Conservation (phyloP, 2,113 vertebrate genomes). For the Planiliza haematocheilus region DNA sequence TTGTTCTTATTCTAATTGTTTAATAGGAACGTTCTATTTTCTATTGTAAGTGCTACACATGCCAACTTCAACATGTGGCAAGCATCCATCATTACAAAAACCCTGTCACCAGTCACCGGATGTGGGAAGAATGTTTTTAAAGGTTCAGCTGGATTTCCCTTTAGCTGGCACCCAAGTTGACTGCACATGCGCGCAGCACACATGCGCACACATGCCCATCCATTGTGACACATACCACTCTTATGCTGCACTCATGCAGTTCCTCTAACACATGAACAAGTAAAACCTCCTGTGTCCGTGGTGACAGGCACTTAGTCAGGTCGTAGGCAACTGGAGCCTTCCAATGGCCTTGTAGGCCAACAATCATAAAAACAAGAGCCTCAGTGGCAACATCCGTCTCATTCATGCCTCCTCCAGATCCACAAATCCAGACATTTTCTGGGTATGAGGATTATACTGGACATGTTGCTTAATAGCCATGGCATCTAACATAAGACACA, state of each 20-base stretch:
- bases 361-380: conserved; percentile 54
- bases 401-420: conserved; percentile 37
- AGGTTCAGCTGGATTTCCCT: conserved; percentile 12
- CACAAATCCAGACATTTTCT: conserved; percentile 56
- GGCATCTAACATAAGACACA: too few species aligned
- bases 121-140: conserved; percentile 40
- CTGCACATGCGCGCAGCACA: conserved; percentile 60
- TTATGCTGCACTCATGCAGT: conserved; percentile 34
- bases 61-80: conserved; percentile 38
- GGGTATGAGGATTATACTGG: conserved; percentile 31
- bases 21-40: too few species aligned
- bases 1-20: too few species aligned
- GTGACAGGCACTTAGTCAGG: conserved; percentile 35
- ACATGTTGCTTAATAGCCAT: too few species aligned
- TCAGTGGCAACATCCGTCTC: conserved; percentile 37
- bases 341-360: conserved; percentile 42
- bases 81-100: conserved; percentile 58
- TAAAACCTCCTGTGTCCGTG: conserved; percentile 43
- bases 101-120: conserved; percentile 33
- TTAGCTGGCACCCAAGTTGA: conserved; percentile 36
- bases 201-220: too few species aligned
- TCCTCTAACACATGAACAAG: conserved; percentile 36
- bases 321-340: conserved; percentile 53
- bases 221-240: conserved; percentile 40
- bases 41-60: too few species aligned